Conservation (phyloP, 2,113 vertebrate species). For the Rhea pennata region DNA sequence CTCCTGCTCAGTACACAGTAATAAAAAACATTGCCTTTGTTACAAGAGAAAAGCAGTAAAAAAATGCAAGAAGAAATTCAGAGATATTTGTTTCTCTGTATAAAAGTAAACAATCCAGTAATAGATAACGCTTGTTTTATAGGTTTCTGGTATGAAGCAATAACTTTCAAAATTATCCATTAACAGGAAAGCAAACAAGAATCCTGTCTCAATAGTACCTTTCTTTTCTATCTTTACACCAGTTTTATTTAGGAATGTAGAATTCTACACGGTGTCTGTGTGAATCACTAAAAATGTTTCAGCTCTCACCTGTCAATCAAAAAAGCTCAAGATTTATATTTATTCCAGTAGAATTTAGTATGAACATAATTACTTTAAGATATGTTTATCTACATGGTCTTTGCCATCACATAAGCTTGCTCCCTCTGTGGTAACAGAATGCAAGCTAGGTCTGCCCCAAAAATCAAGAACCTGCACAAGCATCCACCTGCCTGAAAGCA, state of each 20-base stretch:
- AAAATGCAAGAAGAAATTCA: not conserved
- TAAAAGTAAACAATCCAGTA: not conserved
- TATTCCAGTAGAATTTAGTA: not conserved
- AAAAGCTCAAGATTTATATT: not conserved
- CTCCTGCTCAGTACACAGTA: not conserved
- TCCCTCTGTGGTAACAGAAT: not conserved
- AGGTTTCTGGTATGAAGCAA: constrained; percentile 18
- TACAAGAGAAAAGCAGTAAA: not conserved
- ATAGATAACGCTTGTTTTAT: not conserved
- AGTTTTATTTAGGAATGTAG: not conserved
- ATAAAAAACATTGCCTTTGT: not conserved
- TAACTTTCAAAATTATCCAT: not conserved
- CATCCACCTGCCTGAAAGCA: not conserved
- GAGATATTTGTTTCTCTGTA: not conserved
- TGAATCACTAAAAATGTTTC: not conserved
- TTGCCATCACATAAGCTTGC: not conserved
- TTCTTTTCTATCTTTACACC: not conserved
- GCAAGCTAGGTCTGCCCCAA: not conserved
- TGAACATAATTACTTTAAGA: not conserved
- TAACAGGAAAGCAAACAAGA: constrained; percentile 34
- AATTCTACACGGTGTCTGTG: not conserved
- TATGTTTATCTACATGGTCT: not conserved
- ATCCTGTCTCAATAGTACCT: not conserved
- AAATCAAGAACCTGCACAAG: not conserved
- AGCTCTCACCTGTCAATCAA: not conserved